phyloP scores from a whole-genome alignment of 2,797 vertebrate genomes.

The Schizopygopsis malacanthus region DNA sequence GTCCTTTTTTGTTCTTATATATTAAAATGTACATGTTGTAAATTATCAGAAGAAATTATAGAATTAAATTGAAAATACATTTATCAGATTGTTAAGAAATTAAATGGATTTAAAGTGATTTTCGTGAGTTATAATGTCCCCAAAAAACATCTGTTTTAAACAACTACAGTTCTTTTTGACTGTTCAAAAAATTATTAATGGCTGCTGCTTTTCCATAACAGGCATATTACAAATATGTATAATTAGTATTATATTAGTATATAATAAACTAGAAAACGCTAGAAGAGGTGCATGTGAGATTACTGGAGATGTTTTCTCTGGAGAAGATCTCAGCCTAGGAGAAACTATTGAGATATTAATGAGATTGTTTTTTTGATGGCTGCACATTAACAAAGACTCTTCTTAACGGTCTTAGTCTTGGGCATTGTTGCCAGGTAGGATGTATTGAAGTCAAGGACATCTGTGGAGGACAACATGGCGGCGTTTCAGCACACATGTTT shows the following conservation, averaged over 20 bases:
- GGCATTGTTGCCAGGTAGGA: slow-evolving; percentile 80
- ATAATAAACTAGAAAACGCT: neutral
- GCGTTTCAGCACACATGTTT: slow-evolving; percentile 53
- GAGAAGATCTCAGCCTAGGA: neutral
- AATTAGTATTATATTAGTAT: neutral
- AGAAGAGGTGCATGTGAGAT: neutral
- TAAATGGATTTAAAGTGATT: neutral
- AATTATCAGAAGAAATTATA: neutral
- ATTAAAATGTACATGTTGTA: too few relatives aligned
- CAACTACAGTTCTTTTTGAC: neutral
- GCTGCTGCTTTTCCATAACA: neutral
- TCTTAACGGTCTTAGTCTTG: slow-evolving; percentile 74
- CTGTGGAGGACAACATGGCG: slow-evolving; percentile 76
- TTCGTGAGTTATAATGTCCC: neutral
- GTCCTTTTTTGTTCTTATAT: too few relatives aligned
- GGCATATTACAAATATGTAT: neutral
- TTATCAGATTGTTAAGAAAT: neutral
- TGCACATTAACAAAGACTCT: slow-evolving; percentile 44
- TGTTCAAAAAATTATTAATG: neutral
- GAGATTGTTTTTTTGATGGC: neutral
- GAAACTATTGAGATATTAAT: slow-evolving; percentile 19
- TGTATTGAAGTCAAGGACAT: slow-evolving; percentile 87
- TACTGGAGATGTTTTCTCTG: neutral
- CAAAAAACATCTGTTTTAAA: too few relatives aligned
- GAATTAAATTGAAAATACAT: neutral